Evolutionary conservation across 2,888 invertebrate genomes (phyloP), one percentile per base, ranked within the genome.

Genomic region (Agrochola lychnidis): DNA sequence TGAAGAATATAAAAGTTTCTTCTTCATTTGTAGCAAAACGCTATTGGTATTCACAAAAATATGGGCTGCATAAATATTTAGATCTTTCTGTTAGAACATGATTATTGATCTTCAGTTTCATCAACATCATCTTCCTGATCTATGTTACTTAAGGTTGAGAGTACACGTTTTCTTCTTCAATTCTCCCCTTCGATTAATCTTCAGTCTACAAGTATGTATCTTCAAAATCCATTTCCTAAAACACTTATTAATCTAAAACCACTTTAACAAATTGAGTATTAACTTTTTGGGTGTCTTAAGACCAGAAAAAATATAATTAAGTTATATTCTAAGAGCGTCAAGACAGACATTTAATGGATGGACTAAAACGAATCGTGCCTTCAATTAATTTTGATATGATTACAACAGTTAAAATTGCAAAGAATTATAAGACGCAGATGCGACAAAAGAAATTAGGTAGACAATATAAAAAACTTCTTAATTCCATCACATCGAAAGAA

Each of bases 281-380:
- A 64, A 36, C 9, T 16, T 59, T 66, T 53, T 25, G 16, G 4
- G 4, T 48, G 9, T 61, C 19, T 67, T 53, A 48, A 62, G 9
- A 62, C 30, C 4, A 63, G 5, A 62, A 70, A 57, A 70, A 67
- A 59, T 12, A 4, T 48, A 73, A 48, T 73, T 45, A 63, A 59
- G 14, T 59, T 25, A 36, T 36, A 56, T 19, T 61, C 22, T 56
- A 63, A 63, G 19, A 72, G 59, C 80, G 42, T 36, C 36, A 61
- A 63, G 53, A 63, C 53, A 70, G 67, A 57, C 56, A 40, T 45
- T 68, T 70, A 72, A 82, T 45, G 16, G 30, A 69, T 51, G 56
- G 42, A 83, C 25, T 42, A 64, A 83, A 74, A 79, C 70, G 63
- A 79, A 83, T 82, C 84, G 74, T 84, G 82, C 56, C 61, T 69